Conservation (phyloP, 2,113 vertebrate species). For the Vicugna pacos region DNA sequence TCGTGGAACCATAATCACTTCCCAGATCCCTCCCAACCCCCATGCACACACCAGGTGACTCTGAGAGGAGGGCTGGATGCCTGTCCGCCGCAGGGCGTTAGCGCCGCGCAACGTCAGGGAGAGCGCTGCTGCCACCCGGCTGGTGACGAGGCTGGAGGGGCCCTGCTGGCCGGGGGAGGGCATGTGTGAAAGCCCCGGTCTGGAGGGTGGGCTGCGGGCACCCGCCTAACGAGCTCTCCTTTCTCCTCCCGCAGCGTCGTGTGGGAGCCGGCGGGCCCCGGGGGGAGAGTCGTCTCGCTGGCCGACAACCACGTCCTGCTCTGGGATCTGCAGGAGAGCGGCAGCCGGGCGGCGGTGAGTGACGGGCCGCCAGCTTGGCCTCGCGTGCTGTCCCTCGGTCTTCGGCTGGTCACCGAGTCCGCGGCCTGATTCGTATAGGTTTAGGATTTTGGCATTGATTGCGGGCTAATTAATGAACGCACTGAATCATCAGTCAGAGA, state of each 20-base stretch:
- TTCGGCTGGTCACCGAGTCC: no score
- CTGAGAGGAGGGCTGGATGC: no score
- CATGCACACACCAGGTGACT: no score
- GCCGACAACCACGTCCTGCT: conserved; percentile 95
- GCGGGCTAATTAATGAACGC: rapidly evolving
- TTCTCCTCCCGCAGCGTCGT: conserved; percentile 88
- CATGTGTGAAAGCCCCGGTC: neutral
- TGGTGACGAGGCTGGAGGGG: no score
- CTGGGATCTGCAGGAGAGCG: conserved; percentile 98
- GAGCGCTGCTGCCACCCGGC: no score
- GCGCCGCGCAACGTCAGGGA: no score
- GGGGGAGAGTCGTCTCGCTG: conserved; percentile 95
- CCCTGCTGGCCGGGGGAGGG: neutral
- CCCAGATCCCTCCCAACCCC: no score
- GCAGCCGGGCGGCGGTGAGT: conserved; percentile 93
- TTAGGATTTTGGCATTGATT: neutral
- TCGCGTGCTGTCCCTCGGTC: no score
- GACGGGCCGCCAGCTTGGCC: neutral
- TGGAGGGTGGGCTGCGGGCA: no score
- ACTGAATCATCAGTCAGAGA: no score
- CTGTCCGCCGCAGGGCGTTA: neutral
- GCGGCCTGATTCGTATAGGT: neutral
- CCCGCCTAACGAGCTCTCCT: no score
- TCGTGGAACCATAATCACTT: neutral
- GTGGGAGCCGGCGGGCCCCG: conserved; percentile 98